These are phyloP conservation scores for Sinosuthora webbiana DNA, from an alignment of 2,113 vertebrate species.

Conservation along the genomic window DNA sequence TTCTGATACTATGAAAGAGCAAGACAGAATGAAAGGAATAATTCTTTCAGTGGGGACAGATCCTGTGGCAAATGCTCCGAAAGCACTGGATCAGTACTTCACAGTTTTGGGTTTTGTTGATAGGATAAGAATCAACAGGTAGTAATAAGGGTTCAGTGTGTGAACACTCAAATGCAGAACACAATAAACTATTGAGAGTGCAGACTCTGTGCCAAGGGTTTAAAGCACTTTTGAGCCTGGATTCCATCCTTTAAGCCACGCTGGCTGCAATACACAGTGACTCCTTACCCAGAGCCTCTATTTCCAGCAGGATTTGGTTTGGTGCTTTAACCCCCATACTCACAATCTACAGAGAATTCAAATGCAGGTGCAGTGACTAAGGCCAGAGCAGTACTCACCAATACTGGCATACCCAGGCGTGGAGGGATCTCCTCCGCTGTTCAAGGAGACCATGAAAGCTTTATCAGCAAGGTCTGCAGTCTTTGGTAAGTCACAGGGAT, in stretches of 20 bases:
- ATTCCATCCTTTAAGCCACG: background rate
- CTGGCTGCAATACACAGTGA: background rate
- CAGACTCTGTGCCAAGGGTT: background rate
- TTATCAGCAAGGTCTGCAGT: slow-evolving; percentile 64
- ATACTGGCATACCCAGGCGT: slow-evolving; percentile 78
- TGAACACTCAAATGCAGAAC: background rate
- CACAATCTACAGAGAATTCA: background rate
- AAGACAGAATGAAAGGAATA: background rate
- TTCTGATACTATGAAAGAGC: background rate
- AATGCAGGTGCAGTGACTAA: background rate
- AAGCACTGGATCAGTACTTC: background rate
- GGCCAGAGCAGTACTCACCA: slow-evolving; percentile 72
- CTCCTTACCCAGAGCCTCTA: background rate
- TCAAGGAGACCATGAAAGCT: slow-evolving; percentile 86
- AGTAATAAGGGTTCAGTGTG: background rate
- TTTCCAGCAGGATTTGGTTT: background rate
- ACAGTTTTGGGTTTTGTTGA: background rate
- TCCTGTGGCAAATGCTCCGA: background rate
- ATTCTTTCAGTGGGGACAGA: background rate
- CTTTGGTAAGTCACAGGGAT: slow-evolving; percentile 86
- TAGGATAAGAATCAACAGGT: background rate
- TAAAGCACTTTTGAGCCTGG: background rate
- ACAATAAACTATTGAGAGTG: background rate
- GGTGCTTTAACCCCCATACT: background rate
- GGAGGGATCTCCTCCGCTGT: slow-evolving; percentile 85